Evolutionary conservation across 2,888 invertebrate species (phyloP), one percentile per base, ranked within the genome.

Genomic region (Parnassius smintheus): DNA sequence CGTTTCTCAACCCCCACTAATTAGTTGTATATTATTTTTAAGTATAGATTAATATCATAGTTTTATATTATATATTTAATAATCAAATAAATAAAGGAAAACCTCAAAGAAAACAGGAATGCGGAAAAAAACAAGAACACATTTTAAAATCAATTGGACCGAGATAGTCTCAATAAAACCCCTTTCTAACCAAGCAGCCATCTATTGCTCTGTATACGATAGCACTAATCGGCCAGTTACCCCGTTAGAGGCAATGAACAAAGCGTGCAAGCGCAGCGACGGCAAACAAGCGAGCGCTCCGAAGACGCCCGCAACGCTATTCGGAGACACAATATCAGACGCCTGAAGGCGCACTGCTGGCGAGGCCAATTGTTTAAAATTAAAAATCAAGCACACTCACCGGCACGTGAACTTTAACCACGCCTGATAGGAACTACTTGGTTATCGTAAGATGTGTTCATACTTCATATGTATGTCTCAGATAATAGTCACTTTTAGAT

Each of bases 311-410:
- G 49, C 62, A 58, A 56, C 54, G 49, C 62, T 54, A 56, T 61
- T 61, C 44, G 58, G 55, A 54, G 55, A 55, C 44, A 58, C 62
- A 62, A 62, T 62, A 62, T 62, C 55, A 58, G 54, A 55, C 54
- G 54, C 62, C 54, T 18, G 48, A 50, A 45, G 62, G 58, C 44
- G 59, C 59, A 45, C 52, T 35, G 54, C 54, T 50, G n/a, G 62
- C 10, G 48, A 48, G 49, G 22, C 18, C 58, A 55, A 62, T 58
- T 62, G 62, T 62, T 68, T 68, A 71, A n/a, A n/a, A n/a, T n/a
- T n/a, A n/a, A n/a, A n/a, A n/a, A n/a, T n/a, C n/a, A n/a, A n/a
- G n/a, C n/a, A n/a, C n/a, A n/a, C n/a, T n/a, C n/a, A n/a, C n/a
- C n/a, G n/a, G n/a, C n/a, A n/a, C n/a, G n/a, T n/a, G n/a, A n/a